Percentiles rank a stretch among this genome's conserved stretches.
These are phyloP conservation scores for Antennarius maculatus DNA, from an alignment of 2,797 vertebrate genomes.

Conservation along the genomic window DNA sequence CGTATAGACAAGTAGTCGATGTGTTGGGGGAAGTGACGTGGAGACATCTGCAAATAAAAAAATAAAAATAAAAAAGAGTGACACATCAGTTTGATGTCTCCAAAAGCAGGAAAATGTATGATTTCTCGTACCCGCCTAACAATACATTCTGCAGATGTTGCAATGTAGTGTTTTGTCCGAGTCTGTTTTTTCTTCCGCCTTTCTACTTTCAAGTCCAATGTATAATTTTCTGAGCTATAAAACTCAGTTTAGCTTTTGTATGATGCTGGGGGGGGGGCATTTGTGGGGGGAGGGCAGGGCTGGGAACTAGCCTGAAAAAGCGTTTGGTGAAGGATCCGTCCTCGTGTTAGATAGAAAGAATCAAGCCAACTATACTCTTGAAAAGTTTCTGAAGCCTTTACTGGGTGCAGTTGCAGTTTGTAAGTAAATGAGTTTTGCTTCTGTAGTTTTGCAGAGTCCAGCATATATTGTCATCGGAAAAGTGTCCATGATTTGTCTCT, in stretches of 20 bases:
- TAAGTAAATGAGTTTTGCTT: conserved; percentile 70
- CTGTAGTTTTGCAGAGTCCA: conserved; percentile 67
- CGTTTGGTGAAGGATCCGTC: conserved; percentile 32
- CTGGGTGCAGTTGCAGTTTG: conserved; percentile 56
- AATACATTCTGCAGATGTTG: conserved; percentile 77
- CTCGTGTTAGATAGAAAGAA: conserved; percentile 53
- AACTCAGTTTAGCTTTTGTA: conserved; percentile 61
- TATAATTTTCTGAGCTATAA: conserved; percentile 68
- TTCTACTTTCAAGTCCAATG: conserved; percentile 68
- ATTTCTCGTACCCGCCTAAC: conserved; percentile 72
- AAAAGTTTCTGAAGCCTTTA: conserved; percentile 47
- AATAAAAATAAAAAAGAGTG: conserved; percentile 47
- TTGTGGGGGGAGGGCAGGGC: too few relatives aligned
- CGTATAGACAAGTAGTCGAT: conserved; percentile 52
- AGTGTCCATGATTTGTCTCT: conserved; percentile 60
- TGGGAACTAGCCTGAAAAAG: conserved; percentile 8
- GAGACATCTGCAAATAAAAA: conserved; percentile 45
- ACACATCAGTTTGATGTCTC: conserved; percentile 66
- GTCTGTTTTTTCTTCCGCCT: conserved; percentile 67
- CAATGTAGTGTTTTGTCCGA: conserved; percentile 70
- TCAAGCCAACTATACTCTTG: conserved; percentile 35
- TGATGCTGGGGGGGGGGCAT: neutral
- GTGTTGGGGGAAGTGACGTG: conserved; percentile 58
- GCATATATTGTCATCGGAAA: conserved; percentile 64
- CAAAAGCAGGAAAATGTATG: conserved; percentile 82